These are phyloP conservation scores for Holcopasites calliopsidis DNA, from an alignment of 1,140 invertebrate species.

Conservation along the genomic window DNA sequence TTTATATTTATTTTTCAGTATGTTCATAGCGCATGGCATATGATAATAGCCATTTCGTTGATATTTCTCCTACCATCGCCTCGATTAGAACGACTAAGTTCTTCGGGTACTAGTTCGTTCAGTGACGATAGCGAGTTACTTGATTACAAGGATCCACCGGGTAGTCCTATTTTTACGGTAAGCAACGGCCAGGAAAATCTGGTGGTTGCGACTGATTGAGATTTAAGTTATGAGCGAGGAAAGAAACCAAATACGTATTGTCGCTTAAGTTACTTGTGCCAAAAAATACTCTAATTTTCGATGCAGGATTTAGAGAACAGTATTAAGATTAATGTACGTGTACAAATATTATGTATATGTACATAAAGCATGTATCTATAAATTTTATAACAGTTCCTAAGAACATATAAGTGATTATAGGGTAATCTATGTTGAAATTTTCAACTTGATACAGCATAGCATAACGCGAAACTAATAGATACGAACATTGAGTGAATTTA, in stretches of 20 bases:
- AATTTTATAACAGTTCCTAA: slow-evolving; percentile 45
- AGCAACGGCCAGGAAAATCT: slow-evolving; percentile 68
- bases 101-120: slow-evolving; percentile 15
- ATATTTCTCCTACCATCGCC: slow-evolving; percentile 87
- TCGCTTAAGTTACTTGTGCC: slow-evolving; percentile 42
- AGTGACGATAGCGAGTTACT: slow-evolving; percentile 61
- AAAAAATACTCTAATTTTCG: slow-evolving; percentile 47
- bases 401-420: slow-evolving; percentile 1
- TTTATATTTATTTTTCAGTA: slow-evolving; percentile 81
- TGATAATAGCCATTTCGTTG: slow-evolving; percentile 89
- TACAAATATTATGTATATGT: slow-evolving; percentile 5
- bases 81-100: slow-evolving; percentile 39
- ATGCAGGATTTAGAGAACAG: slow-evolving; percentile 13
- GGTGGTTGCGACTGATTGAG: slow-evolving; percentile 47
- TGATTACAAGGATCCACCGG: slow-evolving; percentile 62
- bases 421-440: slow-evolving; percentile 36
- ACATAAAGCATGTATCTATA: slow-evolving; percentile 37
- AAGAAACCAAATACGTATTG: slow-evolving; percentile 41
- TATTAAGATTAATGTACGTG: slow-evolving; percentile 24
- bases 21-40: slow-evolving; percentile 94
- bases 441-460: neutral
- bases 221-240: slow-evolving; percentile 22
- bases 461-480: neutral
- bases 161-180: slow-evolving; percentile 73
- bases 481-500: slow-evolving; percentile 10